Evolutionary conservation across 2,797 vertebrate genomes (phyloP).

Genomic region (Mormyrus hasselquistii): DNA sequence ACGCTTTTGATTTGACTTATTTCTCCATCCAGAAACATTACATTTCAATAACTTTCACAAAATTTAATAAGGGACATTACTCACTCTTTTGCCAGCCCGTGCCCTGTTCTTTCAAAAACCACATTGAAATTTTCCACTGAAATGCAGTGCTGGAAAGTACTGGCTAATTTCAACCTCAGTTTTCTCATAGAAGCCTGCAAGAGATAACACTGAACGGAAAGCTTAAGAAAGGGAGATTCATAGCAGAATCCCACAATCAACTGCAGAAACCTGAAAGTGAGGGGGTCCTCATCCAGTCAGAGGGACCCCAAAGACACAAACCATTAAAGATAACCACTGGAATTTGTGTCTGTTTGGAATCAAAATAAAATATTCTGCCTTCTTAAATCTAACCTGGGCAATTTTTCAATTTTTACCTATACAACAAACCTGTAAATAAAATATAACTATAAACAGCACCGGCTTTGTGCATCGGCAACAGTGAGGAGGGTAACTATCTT

Average conservation of each 20-base stretch:
- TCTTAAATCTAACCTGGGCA: neutral
- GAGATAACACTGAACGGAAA: neutral
- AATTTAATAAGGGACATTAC: neutral
- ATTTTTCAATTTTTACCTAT: neutral
- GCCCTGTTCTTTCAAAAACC: neutral
- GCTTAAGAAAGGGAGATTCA: neutral
- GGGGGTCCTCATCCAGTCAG: too few species aligned
- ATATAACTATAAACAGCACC: neutral
- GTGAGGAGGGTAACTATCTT: neutral
- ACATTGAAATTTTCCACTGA: neutral
- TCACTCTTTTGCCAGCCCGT: neutral
- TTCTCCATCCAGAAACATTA: neutral
- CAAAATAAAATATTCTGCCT: neutral
- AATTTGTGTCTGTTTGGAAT: neutral
- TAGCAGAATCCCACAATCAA: too few species aligned
- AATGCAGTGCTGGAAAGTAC: neutral
- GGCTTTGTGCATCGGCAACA: neutral
- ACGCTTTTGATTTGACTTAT: neutral
- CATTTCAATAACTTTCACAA: neutral
- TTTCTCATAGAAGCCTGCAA: neutral
- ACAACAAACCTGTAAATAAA: neutral
- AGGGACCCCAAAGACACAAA: neutral
- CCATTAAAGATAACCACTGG: neutral
- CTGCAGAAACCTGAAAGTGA: neutral
- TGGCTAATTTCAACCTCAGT: neutral